Base-by-base conservation (phyloP, 2,797 vertebrate species). In the Pseudocheirus occidentalis region DNA sequence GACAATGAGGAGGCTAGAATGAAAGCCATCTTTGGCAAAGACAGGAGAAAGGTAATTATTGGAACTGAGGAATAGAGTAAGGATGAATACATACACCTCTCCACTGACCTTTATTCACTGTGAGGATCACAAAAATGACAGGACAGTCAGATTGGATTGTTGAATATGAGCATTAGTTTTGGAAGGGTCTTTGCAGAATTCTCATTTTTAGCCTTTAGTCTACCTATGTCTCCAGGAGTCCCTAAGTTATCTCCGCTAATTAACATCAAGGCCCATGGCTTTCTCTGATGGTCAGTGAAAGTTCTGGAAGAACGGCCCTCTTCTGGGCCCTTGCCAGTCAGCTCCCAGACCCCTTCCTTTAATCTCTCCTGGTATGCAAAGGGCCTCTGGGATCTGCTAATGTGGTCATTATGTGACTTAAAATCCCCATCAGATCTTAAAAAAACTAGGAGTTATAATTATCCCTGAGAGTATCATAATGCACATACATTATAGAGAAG, bases 71-170 rank as follows among this genome's bases (percentile, higher is more conserved):
- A 24, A 28, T 55, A 94, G 55, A 62, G 34, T 27, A 57, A 54
- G 40, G 59, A 12, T 57, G 55, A 52, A 40, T 56, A 50, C 28
- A 91, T 90, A 96, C 10, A 62, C 40, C n/a, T 16, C 14, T 66
- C 5, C 34, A 66, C n/a, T 66, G 62, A 52, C 14, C 34, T 93
- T 92, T 54, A 62, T 46, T 94, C 89, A 50, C 54, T 50, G 40
- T 24, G 40, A 92, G 90, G 50, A 94, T 96, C 62, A 95, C 62
- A 57, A 93, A 90, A 94, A 6, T 73, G 87, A 55, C 55, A 92
- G 31, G 87, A 91, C 89, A 40, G 6, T 73, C 66, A 73, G 18
- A 10, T 21, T 46, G 62, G 34, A 16, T 24, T 81, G 16, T 81
- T 40, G 66, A 73, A 40, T 5, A 34, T 0, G 9, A 73, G 2